Conservation (phyloP, 2,797 vertebrate genomes). For the Epinephelus coioides region DNA sequence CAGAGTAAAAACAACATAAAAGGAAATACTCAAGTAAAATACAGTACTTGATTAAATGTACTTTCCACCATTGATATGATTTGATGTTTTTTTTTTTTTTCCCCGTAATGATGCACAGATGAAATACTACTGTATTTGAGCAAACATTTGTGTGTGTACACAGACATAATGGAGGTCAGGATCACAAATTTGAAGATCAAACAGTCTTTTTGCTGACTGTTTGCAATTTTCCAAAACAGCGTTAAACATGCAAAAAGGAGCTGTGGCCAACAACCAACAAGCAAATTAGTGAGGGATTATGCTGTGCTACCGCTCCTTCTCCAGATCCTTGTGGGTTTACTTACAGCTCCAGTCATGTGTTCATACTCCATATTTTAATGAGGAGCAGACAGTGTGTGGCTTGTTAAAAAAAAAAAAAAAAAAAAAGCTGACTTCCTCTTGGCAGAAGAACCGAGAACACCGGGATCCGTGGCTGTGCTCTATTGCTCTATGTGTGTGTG, state of each 20-base stretch:
- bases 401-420: constrained; percentile 69
- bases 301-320: constrained; percentile 74
- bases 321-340: constrained; percentile 80
- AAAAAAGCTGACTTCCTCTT: constrained; percentile 74
- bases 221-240: constrained; percentile 76
- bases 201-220: constrained; percentile 58
- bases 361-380: constrained; percentile 82
- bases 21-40: not conserved
- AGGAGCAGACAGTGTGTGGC: constrained; percentile 79
- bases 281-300: constrained; percentile 74
- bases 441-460: constrained; percentile 66
- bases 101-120: constrained; percentile 20
- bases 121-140: constrained; percentile 28
- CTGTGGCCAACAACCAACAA: constrained; percentile 62
- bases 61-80: constrained; percentile 1
- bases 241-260: constrained; percentile 70
- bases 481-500: constrained; percentile 26
- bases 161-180: constrained; percentile 48
- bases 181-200: constrained; percentile 56
- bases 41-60: not conserved
- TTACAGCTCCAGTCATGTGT: constrained; percentile 73
- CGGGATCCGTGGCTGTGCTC: constrained; percentile 40
- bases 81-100: constrained; percentile 6
- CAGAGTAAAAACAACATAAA: not conserved
- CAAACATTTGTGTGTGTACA: constrained; percentile 37